Percentiles rank a stretch among this genome's conserved stretches.
These are phyloP conservation scores for Theretra japonica DNA, from an alignment of 2,888 invertebrate genomes.

Conservation along the genomic window DNA sequence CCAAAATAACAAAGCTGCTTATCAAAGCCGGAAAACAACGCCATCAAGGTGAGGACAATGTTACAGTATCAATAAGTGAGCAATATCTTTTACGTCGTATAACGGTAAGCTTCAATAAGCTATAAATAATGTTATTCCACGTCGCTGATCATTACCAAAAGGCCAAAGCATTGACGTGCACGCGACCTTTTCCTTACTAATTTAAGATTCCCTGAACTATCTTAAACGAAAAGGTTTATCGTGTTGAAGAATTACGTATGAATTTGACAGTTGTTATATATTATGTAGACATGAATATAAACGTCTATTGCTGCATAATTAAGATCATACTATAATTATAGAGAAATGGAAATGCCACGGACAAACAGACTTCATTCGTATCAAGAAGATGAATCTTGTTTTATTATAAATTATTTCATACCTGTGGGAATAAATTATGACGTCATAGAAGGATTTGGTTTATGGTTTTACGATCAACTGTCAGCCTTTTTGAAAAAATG, in stretches of 20 bases:
- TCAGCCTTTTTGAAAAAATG: no score
- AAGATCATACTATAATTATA: no score
- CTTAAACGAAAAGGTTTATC: neutral
- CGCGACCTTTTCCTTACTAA: slow-evolving; percentile 42
- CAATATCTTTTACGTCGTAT: slow-evolving; percentile 27
- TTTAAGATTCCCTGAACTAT: slow-evolving; percentile 24
- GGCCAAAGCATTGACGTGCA: slow-evolving; percentile 44
- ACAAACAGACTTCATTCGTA: no score
- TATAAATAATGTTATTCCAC: slow-evolving; percentile 48
- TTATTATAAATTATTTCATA: no score
- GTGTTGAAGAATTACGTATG: neutral
- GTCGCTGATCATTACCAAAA: slow-evolving; percentile 45
- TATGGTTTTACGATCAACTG: no score
- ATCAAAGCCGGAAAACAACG: neutral
- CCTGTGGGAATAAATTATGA: no score
- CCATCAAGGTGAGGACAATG: neutral
- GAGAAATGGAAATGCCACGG: no score
- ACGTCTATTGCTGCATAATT: no score
- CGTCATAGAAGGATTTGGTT: no score
- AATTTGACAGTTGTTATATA: no score
- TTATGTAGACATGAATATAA: no score
- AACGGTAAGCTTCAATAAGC: slow-evolving; percentile 40
- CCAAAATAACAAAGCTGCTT: neutral
- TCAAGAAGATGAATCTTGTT: no score
- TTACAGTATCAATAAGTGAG: slow-evolving; percentile 45